Evolutionary conservation across 2,113 vertebrate species (phyloP).

Genomic region (Lagopus leucura): DNA sequence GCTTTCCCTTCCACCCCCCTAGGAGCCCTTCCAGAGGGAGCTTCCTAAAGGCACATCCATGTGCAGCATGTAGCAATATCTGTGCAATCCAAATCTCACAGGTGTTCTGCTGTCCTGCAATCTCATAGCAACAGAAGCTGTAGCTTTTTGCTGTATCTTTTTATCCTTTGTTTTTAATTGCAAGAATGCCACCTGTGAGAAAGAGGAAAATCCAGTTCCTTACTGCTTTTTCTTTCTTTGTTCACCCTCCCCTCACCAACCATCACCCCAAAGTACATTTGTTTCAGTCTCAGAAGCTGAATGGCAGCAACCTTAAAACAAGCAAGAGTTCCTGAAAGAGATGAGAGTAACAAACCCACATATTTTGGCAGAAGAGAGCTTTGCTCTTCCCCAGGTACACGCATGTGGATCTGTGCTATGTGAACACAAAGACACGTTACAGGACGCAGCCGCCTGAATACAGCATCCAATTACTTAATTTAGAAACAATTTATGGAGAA

Average conservation of each 20-base stretch:
- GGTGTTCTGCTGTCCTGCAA: fast-evolving
- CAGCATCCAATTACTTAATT: background rate
- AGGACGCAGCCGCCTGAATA: background rate
- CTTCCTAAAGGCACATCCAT: fast-evolving
- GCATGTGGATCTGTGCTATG: background rate
- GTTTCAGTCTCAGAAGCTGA: background rate
- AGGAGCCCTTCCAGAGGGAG: too few species aligned
- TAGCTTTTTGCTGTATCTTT: background rate
- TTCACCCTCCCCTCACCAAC: background rate
- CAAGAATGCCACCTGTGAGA: background rate
- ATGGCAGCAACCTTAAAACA: background rate
- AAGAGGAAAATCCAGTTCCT: background rate
- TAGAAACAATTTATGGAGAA: background rate
- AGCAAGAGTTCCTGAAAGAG: background rate
- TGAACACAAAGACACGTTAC: background rate
- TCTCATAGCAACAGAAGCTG: fast-evolving
- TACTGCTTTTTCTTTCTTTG: background rate
- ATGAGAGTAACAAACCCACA: background rate
- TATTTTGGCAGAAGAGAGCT: fast-evolving
- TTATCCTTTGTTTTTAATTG: background rate
- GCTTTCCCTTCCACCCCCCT: background rate
- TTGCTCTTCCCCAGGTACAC: background rate
- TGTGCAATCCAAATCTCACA: fast-evolving
- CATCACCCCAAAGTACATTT: background rate
- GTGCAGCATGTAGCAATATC: background rate